phyloP scores from a whole-genome alignment of 2,797 vertebrate species.

The Pseudochirops corinnae region DNA sequence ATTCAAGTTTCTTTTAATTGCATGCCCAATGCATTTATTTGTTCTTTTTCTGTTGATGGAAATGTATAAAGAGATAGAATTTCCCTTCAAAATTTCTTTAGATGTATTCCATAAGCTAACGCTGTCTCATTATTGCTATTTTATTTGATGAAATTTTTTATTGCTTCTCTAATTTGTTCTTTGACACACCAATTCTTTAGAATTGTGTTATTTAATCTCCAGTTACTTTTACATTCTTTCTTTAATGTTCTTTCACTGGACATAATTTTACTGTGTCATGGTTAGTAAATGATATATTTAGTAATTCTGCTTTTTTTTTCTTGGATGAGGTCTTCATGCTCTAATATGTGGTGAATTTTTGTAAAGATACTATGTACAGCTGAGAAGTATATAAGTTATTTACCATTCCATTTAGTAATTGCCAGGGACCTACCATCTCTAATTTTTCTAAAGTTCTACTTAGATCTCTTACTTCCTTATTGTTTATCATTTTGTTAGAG shows the following conservation, averaged over 20 bases:
- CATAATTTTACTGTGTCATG: background rate
- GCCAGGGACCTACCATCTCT: background rate
- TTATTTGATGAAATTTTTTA: background rate
- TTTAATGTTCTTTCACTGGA: background rate
- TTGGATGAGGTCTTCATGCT: background rate
- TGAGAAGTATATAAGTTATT: background rate
- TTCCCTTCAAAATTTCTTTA: background rate
- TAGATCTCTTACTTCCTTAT: background rate
- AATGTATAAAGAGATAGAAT: background rate
- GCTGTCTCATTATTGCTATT: background rate
- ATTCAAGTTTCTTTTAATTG: background rate
- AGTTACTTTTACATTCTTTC: background rate
- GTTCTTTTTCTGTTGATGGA: background rate
- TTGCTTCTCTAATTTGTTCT: background rate
- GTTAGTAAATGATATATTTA: background rate
- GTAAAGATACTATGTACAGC: background rate
- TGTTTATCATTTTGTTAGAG: background rate
- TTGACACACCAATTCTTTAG: background rate
- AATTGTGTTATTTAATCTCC: background rate
- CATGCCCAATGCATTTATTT: background rate
- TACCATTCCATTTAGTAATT: background rate
- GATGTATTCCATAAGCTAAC: background rate
- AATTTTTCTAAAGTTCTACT: background rate
- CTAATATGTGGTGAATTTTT: background rate
- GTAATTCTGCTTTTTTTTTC: background rate